Conservation (phyloP, 1,140 invertebrate genomes). For the Proctacanthus coquilletti region DNA sequence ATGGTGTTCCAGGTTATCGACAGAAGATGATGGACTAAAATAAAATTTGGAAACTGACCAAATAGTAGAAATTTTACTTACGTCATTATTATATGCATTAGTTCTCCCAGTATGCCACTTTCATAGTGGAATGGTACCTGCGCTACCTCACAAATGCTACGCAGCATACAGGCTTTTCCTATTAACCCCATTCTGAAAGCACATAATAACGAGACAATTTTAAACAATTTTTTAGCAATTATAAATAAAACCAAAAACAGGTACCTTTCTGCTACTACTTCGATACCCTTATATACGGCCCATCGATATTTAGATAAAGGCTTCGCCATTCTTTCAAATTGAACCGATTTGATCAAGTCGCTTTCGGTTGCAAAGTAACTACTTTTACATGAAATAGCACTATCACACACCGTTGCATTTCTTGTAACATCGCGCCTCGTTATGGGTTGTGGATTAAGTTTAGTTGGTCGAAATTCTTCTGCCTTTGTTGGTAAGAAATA, state of each 20-base stretch:
- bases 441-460: neutral
- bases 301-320: constrained; percentile 21
- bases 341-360: too few relatives aligned
- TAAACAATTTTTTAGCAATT: too few relatives aligned
- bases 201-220: too few relatives aligned
- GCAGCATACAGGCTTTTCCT: constrained; percentile 51
- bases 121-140: constrained; percentile 45
- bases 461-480: constrained; percentile 11
- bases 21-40: constrained; percentile 45
- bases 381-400: constrained; percentile 19
- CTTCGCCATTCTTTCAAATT: neutral
- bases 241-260: neutral
- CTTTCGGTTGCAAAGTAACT: constrained; percentile 18
- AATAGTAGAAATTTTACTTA: constrained; percentile 30
- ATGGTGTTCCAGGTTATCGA: constrained; percentile 41
- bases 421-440: neutral
- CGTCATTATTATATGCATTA: constrained; percentile 53
- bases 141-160: constrained; percentile 57
- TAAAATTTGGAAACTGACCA: constrained; percentile 7
- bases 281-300: constrained; percentile 21
- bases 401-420: constrained; percentile 14
- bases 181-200: constrained; percentile 37
- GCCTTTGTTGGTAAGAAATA: constrained; percentile 20
- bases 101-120: constrained; percentile 49
- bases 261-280: constrained; percentile 17